A percentile compares a stretch with the other conserved stretches of the same genome.
phyloP scores from a whole-genome alignment of 1,140 invertebrate species.

The Drosophila ananassae region DNA sequence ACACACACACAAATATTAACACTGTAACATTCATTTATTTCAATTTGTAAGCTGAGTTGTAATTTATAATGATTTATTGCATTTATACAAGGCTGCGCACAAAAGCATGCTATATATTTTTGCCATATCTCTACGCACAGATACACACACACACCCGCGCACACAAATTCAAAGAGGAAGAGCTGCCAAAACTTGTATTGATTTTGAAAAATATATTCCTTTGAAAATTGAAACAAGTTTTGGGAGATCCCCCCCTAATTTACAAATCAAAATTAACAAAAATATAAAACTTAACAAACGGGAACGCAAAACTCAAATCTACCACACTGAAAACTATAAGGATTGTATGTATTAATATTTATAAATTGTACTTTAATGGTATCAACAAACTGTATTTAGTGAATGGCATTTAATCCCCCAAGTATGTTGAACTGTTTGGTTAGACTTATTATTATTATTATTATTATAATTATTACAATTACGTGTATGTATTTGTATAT shows the following conservation, averaged over 20 bases:
- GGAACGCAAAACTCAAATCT: conserved; percentile 60
- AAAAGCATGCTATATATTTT: conserved; percentile 50
- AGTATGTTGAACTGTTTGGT: conserved; percentile 72
- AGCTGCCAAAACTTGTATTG: too few species aligned
- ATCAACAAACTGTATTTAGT: conserved; percentile 66
- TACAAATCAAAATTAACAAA: conserved; percentile 37
- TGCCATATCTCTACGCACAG: conserved; percentile 43
- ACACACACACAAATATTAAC: conserved; percentile 2
- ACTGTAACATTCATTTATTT: conserved; percentile 49
- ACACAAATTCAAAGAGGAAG: conserved; percentile 2
- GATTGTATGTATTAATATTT: conserved; percentile 64
- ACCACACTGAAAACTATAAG: conserved; percentile 47
- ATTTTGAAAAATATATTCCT: too few species aligned
- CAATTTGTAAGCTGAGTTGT: conserved; percentile 62
- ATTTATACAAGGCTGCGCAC: conserved; percentile 55
- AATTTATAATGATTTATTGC: conserved; percentile 67
- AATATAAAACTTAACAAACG: conserved; percentile 13
- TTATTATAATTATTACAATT: conserved; percentile 39
- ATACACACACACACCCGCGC: conserved; percentile 12
- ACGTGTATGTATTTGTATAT: conserved; percentile 37
- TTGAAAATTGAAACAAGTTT: too few species aligned
- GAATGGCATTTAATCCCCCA: conserved; percentile 75
- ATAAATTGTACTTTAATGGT: conserved; percentile 34
- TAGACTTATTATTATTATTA: conserved; percentile 69
- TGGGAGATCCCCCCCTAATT: not conserved